Conservation (phyloP, 2,888 invertebrate species). For the Incurvaria masculella region DNA sequence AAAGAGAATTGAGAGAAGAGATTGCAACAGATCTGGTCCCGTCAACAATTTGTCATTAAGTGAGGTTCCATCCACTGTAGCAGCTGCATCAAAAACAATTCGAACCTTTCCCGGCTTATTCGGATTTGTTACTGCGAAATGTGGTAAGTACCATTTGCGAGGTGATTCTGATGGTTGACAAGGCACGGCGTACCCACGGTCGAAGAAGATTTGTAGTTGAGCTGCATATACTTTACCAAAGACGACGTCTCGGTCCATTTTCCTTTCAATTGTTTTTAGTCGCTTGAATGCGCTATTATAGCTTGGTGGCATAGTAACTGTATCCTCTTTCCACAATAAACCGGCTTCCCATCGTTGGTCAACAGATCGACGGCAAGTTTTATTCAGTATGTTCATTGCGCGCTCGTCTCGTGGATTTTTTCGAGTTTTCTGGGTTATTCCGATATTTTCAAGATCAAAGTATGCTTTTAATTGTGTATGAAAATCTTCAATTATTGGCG, state of each 20-base stretch:
- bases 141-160: slow-evolving; percentile 9
- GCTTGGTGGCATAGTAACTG: background rate
- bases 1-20: slow-evolving; percentile 18
- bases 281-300: background rate
- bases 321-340: background rate
- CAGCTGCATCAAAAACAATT: slow-evolving; percentile 22
- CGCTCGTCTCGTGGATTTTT: background rate
- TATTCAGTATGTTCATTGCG: background rate
- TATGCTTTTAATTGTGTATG: background rate
- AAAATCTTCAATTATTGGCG: background rate
- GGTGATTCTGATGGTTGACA: background rate
- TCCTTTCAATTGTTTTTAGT: background rate
- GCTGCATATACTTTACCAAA: background rate
- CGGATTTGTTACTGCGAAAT: slow-evolving; percentile 15
- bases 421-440: background rate
- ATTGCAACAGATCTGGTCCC: slow-evolving; percentile 20
- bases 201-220: background rate
- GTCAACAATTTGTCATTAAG: slow-evolving; percentile 20
- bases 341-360: background rate
- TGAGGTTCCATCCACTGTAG: slow-evolving; percentile 13
- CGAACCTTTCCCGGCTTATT: slow-evolving; percentile 21
- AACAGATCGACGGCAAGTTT: background rate
- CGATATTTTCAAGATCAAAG: background rate
- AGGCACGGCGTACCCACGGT: background rate
- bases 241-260: background rate